Base-by-base conservation (phyloP, 2,797 vertebrate genomes). In the Todus mexicanus region DNA sequence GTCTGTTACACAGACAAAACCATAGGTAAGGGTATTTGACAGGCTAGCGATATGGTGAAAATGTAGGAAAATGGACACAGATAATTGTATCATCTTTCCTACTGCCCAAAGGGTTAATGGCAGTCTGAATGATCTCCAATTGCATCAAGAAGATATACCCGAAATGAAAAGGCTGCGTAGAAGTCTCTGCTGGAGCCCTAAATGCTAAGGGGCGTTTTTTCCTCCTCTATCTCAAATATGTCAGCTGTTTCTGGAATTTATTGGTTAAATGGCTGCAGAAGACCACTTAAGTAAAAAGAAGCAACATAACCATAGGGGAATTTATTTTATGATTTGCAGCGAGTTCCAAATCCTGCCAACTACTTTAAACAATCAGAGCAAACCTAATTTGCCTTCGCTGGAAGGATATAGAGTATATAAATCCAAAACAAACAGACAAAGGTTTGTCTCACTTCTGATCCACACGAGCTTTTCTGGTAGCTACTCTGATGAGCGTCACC, bases 341-440 rank as follows among this genome's bases (percentile, higher is more conserved):
- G 3, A 89, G 78, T 92, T 95, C 81, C 89, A 93, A 95, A 94
- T 95, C 90, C 94, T 95, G 92, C 89, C 92, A 94, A 85, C 68
- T 82, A 73, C 81, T 95, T 94, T 74, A 92, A 90, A 87, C 78
- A 90, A 92, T 92, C 89, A 80, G 57, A 94, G 79, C 38, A 92
- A 94, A 94, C 78, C 27, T 69, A 48, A 95, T 83, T 95, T 87
- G 82, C 37, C 47, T 42, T 80, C 82, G 37, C 42, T 94, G 53
- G 50, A 87, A 89, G 75, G 74, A 57, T n/a, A 73, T 68, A 59
- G 64, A 85, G 33, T 68, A 60, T 76, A 92, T 83, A 92, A 92
- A 95, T 57, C 45, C 54, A 68, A 57, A 92, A 89, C 60, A 84
- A 93, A 81, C 27, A 56, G 40, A 90, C 82, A 71, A 90, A 89